A percentile compares a stretch with the other conserved stretches of the same genome.
These are phyloP conservation scores for Danio jaintianensis DNA, from an alignment of 2,797 vertebrate genomes.

Conservation along the genomic window DNA sequence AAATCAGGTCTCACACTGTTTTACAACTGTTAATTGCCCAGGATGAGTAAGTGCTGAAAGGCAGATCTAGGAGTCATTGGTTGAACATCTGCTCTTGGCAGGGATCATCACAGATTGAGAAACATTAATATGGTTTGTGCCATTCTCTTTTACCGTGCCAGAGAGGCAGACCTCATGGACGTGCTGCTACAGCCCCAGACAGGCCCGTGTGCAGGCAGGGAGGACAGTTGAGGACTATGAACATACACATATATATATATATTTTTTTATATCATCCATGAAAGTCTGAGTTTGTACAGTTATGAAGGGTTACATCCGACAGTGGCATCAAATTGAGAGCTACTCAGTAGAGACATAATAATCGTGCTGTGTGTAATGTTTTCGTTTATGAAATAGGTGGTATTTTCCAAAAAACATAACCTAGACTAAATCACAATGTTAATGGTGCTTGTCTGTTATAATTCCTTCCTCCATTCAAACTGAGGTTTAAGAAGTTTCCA, in stretches of 20 bases:
- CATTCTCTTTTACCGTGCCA: conserved; percentile 64
- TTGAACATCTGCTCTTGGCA: conserved; percentile 15
- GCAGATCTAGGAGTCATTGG: conserved; percentile 1
- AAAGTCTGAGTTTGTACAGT: not conserved
- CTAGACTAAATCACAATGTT: conserved; percentile 32
- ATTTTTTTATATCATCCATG: conserved; percentile 29
- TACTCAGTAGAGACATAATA: not conserved
- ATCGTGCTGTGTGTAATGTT: not conserved
- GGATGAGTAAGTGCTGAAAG: not conserved
- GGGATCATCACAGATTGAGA: conserved; percentile 1
- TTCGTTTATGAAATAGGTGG: conserved; percentile 6
- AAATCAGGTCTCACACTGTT: conserved; percentile 23
- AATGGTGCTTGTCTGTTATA: conserved; percentile 26
- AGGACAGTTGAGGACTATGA: conserved; percentile 59
- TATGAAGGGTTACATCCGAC: not conserved
- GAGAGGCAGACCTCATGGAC: conserved; percentile 62
- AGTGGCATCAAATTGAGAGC: conserved; percentile 1
- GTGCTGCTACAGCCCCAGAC: conserved; percentile 57
- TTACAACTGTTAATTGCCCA: not conserved
- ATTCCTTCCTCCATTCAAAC: conserved; percentile 2
- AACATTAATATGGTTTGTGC: conserved; percentile 11
- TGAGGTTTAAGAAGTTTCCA: not conserved
- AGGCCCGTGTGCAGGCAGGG: conserved; percentile 51
- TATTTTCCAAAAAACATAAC: conserved; percentile 24
- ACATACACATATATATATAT: conserved; percentile 19